Conservation (phyloP, 1,140 invertebrate genomes). For the Phymastichus coffea region DNA sequence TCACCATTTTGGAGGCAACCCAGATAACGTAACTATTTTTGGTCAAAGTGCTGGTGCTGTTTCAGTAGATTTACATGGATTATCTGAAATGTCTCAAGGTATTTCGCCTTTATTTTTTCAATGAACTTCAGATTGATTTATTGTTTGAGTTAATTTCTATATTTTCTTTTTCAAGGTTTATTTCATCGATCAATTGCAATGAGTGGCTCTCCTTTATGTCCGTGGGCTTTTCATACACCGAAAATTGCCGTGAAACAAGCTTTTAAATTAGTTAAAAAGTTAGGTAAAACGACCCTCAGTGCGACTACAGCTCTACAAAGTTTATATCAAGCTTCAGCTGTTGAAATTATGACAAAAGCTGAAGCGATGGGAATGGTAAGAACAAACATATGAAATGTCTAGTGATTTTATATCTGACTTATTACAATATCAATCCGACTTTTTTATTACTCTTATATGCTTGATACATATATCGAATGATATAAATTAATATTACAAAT, state of each 20-base stretch:
- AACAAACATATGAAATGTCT: too few relatives aligned
- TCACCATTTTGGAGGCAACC: slow-evolving; percentile 40
- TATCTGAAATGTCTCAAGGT: slow-evolving; percentile 53
- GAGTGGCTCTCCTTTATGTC: slow-evolving; percentile 66
- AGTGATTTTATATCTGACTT: too few relatives aligned
- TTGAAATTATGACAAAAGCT: slow-evolving; percentile 8
- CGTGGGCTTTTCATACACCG: slow-evolving; percentile 63
- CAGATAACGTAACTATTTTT: slow-evolving; percentile 55
- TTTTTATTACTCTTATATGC: background rate
- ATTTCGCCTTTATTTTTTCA: background rate
- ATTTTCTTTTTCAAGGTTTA: slow-evolving; percentile 41
- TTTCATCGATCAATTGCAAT: slow-evolving; percentile 58
- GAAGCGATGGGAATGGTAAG: background rate
- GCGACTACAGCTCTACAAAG: slow-evolving; percentile 13
- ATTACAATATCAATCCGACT: background rate
- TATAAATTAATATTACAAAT: background rate
- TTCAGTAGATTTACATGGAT: slow-evolving; percentile 54
- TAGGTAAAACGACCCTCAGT: slow-evolving; percentile 32
- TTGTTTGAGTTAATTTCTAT: background rate
- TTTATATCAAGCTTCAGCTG: slow-evolving; percentile 13
- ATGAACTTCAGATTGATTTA: background rate
- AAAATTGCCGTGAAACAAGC: slow-evolving; percentile 54
- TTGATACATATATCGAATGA: background rate
- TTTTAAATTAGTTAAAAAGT: slow-evolving; percentile 49
- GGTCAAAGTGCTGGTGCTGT: slow-evolving; percentile 59